These are phyloP conservation scores for Nyctibius bracteatus DNA, from an alignment of 2,113 vertebrate genomes.

Conservation along the genomic window DNA sequence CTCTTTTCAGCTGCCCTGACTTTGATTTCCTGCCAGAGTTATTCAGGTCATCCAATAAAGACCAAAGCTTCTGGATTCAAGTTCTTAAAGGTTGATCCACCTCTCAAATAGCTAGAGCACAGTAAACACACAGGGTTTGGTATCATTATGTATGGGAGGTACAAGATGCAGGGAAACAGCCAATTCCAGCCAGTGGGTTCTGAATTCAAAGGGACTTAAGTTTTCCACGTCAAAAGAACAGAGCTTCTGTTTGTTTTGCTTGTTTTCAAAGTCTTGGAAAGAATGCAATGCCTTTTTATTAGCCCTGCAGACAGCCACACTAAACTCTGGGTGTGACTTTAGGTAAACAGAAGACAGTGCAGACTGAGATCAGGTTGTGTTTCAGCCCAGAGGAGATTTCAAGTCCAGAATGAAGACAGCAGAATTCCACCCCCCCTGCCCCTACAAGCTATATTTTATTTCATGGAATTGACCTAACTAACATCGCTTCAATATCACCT, in stretches of 20 bases:
- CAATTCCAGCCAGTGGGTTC: slow-evolving; percentile 2
- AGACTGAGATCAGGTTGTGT: background rate
- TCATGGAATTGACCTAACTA: background rate
- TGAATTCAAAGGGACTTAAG: slow-evolving; percentile 20
- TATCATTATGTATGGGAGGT: slow-evolving; percentile 3
- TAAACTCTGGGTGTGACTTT: background rate
- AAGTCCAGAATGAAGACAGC: background rate
- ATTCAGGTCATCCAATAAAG: slow-evolving; percentile 17
- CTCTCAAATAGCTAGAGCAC: background rate
- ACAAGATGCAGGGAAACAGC: background rate
- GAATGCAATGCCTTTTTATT: background rate
- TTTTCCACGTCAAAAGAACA: slow-evolving; percentile 16
- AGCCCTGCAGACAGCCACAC: slow-evolving; percentile 25
- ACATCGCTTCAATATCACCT: background rate
- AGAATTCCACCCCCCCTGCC: background rate
- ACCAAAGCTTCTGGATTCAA: slow-evolving; percentile 23
- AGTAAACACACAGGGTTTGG: slow-evolving; percentile 25
- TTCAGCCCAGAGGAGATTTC: background rate
- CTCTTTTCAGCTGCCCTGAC: background rate
- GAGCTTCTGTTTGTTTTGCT: slow-evolving; percentile 16
- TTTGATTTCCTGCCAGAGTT: slow-evolving; percentile 47
- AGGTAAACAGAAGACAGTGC: background rate
- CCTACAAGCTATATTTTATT: background rate
- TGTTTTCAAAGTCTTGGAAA: slow-evolving; percentile 18
- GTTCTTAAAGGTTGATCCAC: background rate